These are phyloP conservation scores for Drosophila pseudotakahashii DNA, from an alignment of 2,888 invertebrate genomes.

Conservation along the genomic window DNA sequence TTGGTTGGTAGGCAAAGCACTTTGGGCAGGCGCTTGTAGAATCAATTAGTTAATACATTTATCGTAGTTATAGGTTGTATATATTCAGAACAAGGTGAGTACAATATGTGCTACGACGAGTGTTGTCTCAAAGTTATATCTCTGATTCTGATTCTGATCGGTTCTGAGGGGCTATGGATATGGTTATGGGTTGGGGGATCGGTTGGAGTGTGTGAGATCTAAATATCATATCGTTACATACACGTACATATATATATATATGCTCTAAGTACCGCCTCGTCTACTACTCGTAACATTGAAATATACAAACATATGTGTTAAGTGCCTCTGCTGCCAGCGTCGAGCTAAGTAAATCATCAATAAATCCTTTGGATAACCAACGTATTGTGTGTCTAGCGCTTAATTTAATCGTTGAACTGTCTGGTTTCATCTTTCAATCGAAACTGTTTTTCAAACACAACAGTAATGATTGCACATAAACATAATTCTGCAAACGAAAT, in stretches of 20 bases:
- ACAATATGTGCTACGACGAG: slow-evolving; percentile 46
- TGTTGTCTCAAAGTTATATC: slow-evolving; percentile 22
- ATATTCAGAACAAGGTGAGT: slow-evolving; percentile 53
- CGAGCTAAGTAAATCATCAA: slow-evolving; percentile 30
- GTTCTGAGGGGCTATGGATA: background rate
- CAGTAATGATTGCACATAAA: slow-evolving; percentile 34
- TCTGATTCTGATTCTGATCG: slow-evolving; percentile 11
- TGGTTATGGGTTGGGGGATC: background rate
- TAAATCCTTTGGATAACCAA: slow-evolving; percentile 52
- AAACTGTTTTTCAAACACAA: slow-evolving; percentile 31
- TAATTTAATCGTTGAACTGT: slow-evolving; percentile 77
- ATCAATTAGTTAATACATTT: slow-evolving; percentile 61
- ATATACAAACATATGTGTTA: slow-evolving; percentile 64
- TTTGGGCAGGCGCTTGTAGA: slow-evolving; percentile 71
- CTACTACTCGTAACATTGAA: slow-evolving; percentile 66
- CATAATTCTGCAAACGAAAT: slow-evolving; percentile 52
- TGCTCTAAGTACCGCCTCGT: slow-evolving; percentile 47
- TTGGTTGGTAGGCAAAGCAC: slow-evolving; percentile 59
- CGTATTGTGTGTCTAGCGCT: slow-evolving; percentile 68
- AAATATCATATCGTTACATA: slow-evolving; percentile 51
- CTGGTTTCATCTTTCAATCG: slow-evolving; percentile 43
- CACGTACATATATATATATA: slow-evolving; percentile 34
- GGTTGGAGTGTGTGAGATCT: slow-evolving; percentile 33
- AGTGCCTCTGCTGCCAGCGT: slow-evolving; percentile 40
- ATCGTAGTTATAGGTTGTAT: slow-evolving; percentile 53